These are phyloP conservation scores for Rhyacophila brunnea DNA, from an alignment of 1,140 invertebrate species.

Conservation along the genomic window DNA sequence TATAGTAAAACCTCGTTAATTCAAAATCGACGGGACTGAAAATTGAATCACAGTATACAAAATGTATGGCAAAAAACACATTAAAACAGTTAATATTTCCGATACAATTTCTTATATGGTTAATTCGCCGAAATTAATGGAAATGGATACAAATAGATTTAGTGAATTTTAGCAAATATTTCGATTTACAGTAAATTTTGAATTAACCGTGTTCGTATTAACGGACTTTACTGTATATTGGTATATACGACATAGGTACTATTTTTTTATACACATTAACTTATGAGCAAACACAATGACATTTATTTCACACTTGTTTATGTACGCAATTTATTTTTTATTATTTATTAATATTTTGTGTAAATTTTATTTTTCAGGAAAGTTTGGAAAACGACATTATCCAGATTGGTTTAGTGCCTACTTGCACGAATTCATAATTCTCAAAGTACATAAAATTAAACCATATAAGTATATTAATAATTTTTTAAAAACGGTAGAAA, in stretches of 20 bases:
- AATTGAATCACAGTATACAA: no score
- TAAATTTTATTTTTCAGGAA: constrained; percentile 28
- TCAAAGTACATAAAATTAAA: not conserved
- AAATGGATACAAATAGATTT: not conserved
- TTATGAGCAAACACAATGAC: not conserved
- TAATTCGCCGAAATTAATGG: no score
- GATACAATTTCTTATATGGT: no score
- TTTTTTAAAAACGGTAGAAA: not conserved
- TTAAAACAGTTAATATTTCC: no score
- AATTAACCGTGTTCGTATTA: no score
- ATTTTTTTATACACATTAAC: not conserved
- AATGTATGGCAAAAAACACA: no score
- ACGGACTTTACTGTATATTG: not conserved
- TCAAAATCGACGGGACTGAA: no score
- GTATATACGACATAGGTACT: not conserved
- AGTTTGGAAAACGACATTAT: constrained; percentile 32
- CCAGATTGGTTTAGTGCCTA: constrained; percentile 25
- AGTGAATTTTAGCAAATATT: no score
- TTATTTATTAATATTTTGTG: constrained; percentile 1
- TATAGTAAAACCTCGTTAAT: no score
- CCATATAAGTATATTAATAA: not conserved
- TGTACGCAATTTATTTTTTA: not conserved
- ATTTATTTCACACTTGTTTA: not conserved
- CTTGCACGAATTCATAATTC: not conserved
- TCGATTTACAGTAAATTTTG: no score